Evolutionary conservation across 1,140 invertebrate genomes (phyloP).

Genomic region (Plutomurus gul): DNA sequence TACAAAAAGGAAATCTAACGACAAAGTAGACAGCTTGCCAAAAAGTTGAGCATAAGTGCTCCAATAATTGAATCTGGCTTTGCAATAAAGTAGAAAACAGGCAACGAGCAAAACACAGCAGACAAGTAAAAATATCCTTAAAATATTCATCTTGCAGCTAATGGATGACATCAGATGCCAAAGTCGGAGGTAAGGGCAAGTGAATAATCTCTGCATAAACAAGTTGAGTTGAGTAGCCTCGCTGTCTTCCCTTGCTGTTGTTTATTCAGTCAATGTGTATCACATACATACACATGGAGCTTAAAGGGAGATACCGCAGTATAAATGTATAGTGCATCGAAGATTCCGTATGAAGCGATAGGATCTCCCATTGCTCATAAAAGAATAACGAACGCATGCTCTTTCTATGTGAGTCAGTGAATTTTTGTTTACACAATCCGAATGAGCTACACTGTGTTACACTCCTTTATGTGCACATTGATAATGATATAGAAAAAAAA

Average conservation of each 20-base stretch:
- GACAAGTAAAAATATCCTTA: not conserved
- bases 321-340: too few species aligned
- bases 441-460: too few species aligned
- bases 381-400: too few species aligned
- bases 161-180: conserved; percentile 13
- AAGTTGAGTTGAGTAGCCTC: conserved; percentile 22
- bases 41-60: not conserved
- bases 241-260: not conserved
- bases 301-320: too few species aligned
- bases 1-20: not conserved
- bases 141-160: conserved; percentile 7
- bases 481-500: too few species aligned
- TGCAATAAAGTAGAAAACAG: not conserved
- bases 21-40: conserved; percentile 20
- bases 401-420: too few species aligned
- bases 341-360: too few species aligned
- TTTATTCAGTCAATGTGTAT: conserved; percentile 6
- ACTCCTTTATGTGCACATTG: too few species aligned
- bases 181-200: not conserved
- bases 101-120: not conserved
- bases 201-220: conserved; percentile 15
- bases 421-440: too few species aligned
- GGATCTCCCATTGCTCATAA: too few species aligned
- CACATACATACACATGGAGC: too few species aligned
- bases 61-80: conserved; percentile 16